A percentile compares a stretch with the other conserved stretches of the same genome.
These are phyloP conservation scores for Macquaria australasica DNA, from an alignment of 2,113 vertebrate genomes.

Conservation along the genomic window DNA sequence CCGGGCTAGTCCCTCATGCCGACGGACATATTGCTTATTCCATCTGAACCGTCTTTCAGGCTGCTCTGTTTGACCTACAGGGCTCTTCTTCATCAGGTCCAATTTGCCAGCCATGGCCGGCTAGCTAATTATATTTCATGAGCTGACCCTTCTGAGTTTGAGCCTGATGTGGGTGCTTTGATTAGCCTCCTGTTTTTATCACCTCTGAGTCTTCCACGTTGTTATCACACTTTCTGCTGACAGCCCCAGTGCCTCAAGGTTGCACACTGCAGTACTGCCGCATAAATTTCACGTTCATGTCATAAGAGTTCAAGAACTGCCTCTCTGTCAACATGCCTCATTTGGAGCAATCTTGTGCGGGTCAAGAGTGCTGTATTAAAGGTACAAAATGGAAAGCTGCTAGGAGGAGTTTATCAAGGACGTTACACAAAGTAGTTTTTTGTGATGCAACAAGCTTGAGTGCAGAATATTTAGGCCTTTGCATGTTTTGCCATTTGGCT, in stretches of 20 bases:
- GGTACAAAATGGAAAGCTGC: slow-evolving; percentile 44
- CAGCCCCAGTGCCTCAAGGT: slow-evolving; percentile 76
- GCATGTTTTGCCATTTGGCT: slow-evolving; percentile 28
- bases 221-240: slow-evolving; percentile 82
- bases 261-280: slow-evolving; percentile 71
- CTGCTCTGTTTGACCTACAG: slow-evolving; percentile 74
- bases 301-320: slow-evolving; percentile 70
- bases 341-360: slow-evolving; percentile 66
- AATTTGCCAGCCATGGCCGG: slow-evolving; percentile 78
- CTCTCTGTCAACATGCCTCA: slow-evolving; percentile 70
- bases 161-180: slow-evolving; percentile 78
- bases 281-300: slow-evolving; percentile 73
- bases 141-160: slow-evolving; percentile 79
- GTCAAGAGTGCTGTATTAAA: slow-evolving; percentile 53
- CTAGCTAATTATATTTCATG: slow-evolving; percentile 83
- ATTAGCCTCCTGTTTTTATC: slow-evolving; percentile 83
- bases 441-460: slow-evolving; percentile 15
- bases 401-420: slow-evolving; percentile 54
- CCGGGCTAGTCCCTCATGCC: slow-evolving; percentile 56
- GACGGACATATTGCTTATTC: slow-evolving; percentile 76
- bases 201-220: slow-evolving; percentile 74
- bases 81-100: slow-evolving; percentile 79
- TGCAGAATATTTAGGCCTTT: slow-evolving; percentile 24
- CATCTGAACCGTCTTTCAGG: slow-evolving; percentile 72
- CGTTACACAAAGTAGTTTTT: slow-evolving; percentile 20